Percentiles rank a stretch among this genome's conserved stretches.
Evolutionary conservation across 2,113 vertebrate species (phyloP).

Genomic region (Ictidomys tridecemlineatus): DNA sequence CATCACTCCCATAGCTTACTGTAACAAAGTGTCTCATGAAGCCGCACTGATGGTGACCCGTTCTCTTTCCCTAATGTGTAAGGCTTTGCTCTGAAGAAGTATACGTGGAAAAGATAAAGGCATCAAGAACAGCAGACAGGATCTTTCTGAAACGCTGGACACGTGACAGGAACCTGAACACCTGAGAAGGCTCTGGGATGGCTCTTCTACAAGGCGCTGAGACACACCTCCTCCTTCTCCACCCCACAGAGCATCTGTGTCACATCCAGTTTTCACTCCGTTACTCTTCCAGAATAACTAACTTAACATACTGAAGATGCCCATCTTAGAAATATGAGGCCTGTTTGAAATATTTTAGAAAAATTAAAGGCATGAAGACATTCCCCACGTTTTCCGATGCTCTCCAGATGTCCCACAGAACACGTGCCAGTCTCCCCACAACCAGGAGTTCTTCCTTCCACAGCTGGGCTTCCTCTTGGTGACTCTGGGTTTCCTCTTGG

Average conservation of each 20-base stretch:
- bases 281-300: background rate
- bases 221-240: accelerated
- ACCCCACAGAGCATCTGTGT: accelerated
- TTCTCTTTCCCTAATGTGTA: background rate
- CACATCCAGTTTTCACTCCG: accelerated
- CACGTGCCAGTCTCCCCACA: accelerated
- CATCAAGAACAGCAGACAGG: accelerated
- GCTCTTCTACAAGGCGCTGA: accelerated
- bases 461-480: background rate
- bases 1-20: background rate
- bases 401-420: accelerated
- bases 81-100: background rate
- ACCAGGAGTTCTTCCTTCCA: no score
- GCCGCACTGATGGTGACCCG: accelerated
- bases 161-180: accelerated
- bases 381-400: accelerated
- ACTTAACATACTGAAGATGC: accelerated
- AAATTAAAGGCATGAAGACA: background rate
- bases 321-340: accelerated
- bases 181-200: accelerated
- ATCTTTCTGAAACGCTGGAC: accelerated
- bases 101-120: no score
- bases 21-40: accelerated
- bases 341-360: accelerated
- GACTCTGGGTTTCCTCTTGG: background rate